Percentiles rank a stretch among this genome's conserved stretches.
Conservation (phyloP, 2,797 vertebrate genomes). For the Lepilemur ruficaudatus region DNA sequence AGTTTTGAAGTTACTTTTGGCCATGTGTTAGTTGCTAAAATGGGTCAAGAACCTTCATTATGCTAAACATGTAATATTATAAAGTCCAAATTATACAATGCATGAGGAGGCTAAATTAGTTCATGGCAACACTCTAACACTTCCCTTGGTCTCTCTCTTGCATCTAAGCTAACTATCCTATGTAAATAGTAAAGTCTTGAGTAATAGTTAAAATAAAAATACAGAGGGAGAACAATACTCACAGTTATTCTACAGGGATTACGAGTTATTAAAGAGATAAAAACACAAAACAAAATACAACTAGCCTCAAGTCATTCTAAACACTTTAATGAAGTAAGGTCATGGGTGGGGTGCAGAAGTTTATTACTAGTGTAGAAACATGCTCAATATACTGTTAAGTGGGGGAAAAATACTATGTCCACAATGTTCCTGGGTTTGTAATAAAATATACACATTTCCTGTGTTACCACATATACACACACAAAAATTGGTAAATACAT, state of each 20-base stretch:
- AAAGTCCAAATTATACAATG: background rate
- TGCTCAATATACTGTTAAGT: background rate
- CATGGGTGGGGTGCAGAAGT: background rate
- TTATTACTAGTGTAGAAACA: background rate
- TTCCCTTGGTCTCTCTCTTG: background rate
- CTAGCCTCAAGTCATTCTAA: background rate
- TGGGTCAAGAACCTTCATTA: background rate
- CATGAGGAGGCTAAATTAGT: background rate
- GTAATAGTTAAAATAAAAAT: slow-evolving; percentile 10
- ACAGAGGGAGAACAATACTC: background rate
- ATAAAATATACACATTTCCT: background rate
- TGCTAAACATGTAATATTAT: background rate
- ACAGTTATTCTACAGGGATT: background rate
- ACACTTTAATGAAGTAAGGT: slow-evolving; percentile 11
- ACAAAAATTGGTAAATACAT: background rate
- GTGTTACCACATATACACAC: background rate
- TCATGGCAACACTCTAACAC: background rate
- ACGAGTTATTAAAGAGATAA: background rate
- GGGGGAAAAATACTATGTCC: background rate
- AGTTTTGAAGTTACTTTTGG: background rate
- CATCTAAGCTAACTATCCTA: background rate
- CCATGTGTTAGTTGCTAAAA: background rate
- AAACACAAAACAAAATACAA: slow-evolving; percentile 29
- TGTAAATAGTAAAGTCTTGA: background rate
- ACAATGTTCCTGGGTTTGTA: background rate